Evolutionary conservation across 2,113 vertebrate species (phyloP).

Genomic region (Coturnix japonica): DNA sequence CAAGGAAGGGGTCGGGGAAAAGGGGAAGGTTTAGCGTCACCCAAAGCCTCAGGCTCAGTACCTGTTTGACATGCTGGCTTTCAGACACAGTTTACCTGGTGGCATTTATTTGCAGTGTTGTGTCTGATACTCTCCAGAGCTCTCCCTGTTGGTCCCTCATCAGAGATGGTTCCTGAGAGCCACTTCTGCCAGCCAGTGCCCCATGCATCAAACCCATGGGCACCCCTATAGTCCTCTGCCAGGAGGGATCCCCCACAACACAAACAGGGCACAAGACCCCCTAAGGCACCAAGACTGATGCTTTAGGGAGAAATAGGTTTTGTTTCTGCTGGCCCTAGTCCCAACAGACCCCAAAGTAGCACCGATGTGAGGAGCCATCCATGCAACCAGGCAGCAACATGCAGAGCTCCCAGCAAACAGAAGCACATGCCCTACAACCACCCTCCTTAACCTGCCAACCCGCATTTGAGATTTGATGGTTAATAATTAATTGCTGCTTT

Average conservation of each 20-base stretch:
- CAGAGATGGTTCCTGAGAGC: background rate
- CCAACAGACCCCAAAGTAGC: background rate
- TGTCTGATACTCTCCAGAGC: background rate
- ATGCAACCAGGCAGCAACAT: background rate
- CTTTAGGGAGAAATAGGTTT: background rate
- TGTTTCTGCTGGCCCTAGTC: background rate
- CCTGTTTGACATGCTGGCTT: accelerated
- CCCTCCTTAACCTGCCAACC: accelerated
- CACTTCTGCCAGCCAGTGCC: background rate
- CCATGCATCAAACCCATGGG: background rate
- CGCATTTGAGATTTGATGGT: accelerated
- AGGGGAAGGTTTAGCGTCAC: background rate
- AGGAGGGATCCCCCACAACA: accelerated
- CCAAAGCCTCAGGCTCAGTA: background rate
- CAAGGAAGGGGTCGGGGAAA: background rate
- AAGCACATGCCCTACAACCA: accelerated
- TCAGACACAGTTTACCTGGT: accelerated
- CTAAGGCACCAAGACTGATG: accelerated
- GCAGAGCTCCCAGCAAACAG: accelerated
- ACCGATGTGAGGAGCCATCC: accelerated
- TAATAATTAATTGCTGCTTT: slow-evolving; percentile 43
- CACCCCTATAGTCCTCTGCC: too few species aligned
- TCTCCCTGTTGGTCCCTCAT: accelerated
- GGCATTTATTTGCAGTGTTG: background rate
- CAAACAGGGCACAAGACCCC: background rate